Conservation (phyloP, 2,888 invertebrate genomes). For the Melanophora roralis region DNA sequence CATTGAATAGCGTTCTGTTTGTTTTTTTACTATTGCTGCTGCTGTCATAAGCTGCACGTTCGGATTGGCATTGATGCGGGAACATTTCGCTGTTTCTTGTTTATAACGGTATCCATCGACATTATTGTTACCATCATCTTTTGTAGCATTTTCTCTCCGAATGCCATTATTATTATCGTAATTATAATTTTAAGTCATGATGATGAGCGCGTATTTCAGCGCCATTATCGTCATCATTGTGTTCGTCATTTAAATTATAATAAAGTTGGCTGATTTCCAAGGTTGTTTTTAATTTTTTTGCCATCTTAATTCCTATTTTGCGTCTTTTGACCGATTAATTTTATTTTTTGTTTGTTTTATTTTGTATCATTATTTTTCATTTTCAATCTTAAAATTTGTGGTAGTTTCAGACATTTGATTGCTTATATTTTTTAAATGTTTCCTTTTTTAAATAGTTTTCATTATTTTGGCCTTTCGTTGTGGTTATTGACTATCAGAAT, state of each 20-base stretch:
- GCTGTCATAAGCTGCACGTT: conserved; percentile 5
- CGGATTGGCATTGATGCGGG: conserved; percentile 5
- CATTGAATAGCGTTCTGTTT: conserved; percentile 5
- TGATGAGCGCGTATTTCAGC: no score
- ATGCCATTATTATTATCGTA: conserved; percentile 9
- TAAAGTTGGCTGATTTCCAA: conserved; percentile 64
- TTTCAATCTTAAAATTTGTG: not conserved
- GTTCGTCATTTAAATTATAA: conserved; percentile 55
- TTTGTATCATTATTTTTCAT: not conserved
- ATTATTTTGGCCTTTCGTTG: not conserved
- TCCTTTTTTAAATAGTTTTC: not conserved
- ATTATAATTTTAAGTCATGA: not conserved
- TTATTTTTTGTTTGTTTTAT: not conserved
- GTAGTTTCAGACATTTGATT: not conserved
- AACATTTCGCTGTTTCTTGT: conserved; percentile 10
- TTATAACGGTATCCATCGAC: not conserved
- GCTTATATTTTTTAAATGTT: not conserved
- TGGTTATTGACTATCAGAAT: no score
- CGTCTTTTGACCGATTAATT: not conserved
- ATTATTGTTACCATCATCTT: not conserved
- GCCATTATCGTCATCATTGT: conserved; percentile 7
- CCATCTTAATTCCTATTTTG: not conserved
- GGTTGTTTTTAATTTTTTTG: conserved; percentile 37
- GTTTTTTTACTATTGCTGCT: conserved; percentile 18
- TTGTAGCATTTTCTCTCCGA: not conserved